These are phyloP conservation scores for Marcusenius ussheri DNA, from an alignment of 2,113 vertebrate genomes.

Conservation along the genomic window DNA sequence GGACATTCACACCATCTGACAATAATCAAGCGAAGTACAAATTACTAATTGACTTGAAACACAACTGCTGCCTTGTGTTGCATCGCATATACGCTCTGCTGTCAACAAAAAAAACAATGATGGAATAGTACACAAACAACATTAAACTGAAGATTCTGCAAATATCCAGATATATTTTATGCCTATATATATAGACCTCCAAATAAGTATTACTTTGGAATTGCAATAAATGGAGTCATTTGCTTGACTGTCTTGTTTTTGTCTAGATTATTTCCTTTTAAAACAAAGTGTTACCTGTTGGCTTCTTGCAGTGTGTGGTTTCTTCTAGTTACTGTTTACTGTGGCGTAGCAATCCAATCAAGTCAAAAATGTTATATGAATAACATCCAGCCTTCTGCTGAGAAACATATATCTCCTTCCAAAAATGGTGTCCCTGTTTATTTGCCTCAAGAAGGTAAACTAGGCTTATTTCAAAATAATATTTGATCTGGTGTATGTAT, in stretches of 20 bases:
- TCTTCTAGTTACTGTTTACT: neutral
- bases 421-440: neutral
- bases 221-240: neutral
- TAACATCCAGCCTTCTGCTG: neutral
- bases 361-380: neutral
- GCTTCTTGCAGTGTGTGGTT: neutral
- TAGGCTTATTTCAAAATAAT: neutral
- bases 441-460: neutral
- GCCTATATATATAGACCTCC: too few relatives aligned
- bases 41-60: neutral
- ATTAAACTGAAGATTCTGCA: neutral
- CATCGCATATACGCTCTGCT: neutral
- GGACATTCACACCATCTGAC: neutral
- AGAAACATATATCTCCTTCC: neutral
- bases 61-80: neutral
- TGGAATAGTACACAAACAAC: neutral
- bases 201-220: neutral
- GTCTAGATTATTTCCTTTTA: neutral
- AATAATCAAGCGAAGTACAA: neutral
- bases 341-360: neutral
- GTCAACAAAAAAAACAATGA: neutral
- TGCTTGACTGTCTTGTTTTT: neutral
- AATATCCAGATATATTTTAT: neutral
- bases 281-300: constrained; percentile 7
- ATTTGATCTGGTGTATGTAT: neutral